Conservation (phyloP, 64 coral and sea anemone species). For the Stichodactyla mertensii region DNA sequence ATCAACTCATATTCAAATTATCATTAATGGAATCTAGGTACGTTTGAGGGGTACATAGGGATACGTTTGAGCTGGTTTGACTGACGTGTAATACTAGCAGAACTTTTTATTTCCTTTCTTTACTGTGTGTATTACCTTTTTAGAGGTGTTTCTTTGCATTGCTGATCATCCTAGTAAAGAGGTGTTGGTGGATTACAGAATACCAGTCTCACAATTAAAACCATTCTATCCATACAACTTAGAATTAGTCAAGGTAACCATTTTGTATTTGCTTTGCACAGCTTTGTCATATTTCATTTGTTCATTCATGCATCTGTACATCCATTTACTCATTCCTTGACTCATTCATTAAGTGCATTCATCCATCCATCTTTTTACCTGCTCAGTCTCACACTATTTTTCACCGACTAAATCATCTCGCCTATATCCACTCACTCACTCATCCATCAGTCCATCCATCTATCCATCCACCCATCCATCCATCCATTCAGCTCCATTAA, state of each 20-base stretch:
- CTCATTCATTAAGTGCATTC: neutral
- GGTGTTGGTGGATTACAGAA: conserved; percentile 62
- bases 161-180: conserved; percentile 74
- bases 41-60: no score
- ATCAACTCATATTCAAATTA: no score
- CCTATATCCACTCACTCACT: neutral
- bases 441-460: neutral
- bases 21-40: no score
- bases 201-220: conserved; percentile 62
- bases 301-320: no score
- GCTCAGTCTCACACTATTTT: neutral
- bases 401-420: neutral
- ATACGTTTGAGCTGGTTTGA: no score
- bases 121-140: neutral
- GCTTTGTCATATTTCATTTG: neutral
- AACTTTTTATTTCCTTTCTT: no score
- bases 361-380: neutral
- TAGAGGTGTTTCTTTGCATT: conserved; percentile 5
- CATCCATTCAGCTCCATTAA: no score
- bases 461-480: neutral
- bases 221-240: conserved; percentile 72
- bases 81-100: no score
- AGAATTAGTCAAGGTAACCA: conserved; percentile 68
- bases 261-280: neutral
- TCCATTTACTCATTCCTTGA: no score